phyloP scores from a whole-genome alignment of 1,140 invertebrate genomes.

The Phthorimaea operculella region DNA sequence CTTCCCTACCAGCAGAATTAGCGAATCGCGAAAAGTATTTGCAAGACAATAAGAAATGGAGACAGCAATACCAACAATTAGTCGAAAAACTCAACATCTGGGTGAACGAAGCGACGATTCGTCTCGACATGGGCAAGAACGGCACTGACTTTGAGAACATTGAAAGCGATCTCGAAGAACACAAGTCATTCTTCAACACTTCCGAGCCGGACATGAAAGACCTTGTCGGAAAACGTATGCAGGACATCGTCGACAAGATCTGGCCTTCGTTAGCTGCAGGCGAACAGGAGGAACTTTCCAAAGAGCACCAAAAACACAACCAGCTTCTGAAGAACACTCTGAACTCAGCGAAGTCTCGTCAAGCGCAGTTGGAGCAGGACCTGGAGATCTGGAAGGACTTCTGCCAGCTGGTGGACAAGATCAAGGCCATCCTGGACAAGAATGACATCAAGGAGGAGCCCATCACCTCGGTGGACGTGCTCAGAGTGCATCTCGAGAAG shows the following conservation, averaged over 20 bases:
- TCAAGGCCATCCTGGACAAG: slow-evolving; percentile 77
- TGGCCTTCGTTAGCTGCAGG: slow-evolving; percentile 82
- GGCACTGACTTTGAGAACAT: slow-evolving; percentile 91
- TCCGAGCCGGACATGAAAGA: slow-evolving; percentile 81
- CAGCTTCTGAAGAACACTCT: slow-evolving; percentile 83
- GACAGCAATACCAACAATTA: slow-evolving; percentile 77
- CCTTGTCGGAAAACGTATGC: slow-evolving; percentile 82
- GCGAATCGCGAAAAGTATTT: slow-evolving; percentile 83
- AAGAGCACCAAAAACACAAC: slow-evolving; percentile 81
- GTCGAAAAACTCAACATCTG: slow-evolving; percentile 85
- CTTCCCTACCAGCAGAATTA: slow-evolving; percentile 82
- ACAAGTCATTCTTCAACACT: slow-evolving; percentile 83
- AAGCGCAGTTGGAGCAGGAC: slow-evolving; percentile 80
- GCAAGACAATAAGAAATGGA: slow-evolving; percentile 80
- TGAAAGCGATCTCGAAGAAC: slow-evolving; percentile 83
- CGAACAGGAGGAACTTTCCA: slow-evolving; percentile 84
- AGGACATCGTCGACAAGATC: slow-evolving; percentile 86
- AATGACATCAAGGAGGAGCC: slow-evolving; percentile 80
- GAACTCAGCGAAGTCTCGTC: slow-evolving; percentile 81
- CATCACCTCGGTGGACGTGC: slow-evolving; percentile 78
- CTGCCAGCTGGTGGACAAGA: slow-evolving; percentile 78
- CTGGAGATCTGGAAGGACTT: slow-evolving; percentile 85
- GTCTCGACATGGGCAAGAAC: slow-evolving; percentile 80
- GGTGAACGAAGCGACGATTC: slow-evolving; percentile 85
- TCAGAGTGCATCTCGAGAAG: slow-evolving; percentile 85